Conservation (phyloP, 2,888 invertebrate species). For the Drosophila quasianomalipes region DNA sequence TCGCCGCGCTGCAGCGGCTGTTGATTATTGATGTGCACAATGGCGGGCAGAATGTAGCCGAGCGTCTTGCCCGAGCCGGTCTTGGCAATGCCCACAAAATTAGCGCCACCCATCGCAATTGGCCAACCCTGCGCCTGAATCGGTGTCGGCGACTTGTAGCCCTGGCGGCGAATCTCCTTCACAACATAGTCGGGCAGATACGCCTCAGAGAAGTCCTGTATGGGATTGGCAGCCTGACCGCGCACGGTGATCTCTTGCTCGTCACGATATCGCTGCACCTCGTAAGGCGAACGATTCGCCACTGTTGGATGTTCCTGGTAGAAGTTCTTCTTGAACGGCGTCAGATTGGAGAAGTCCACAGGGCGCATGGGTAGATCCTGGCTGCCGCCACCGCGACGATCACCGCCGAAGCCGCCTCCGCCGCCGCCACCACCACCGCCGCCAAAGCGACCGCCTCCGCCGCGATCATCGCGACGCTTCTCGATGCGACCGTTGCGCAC, state of each 20-base stretch:
- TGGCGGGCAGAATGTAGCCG: constrained; percentile 93
- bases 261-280: constrained; percentile 90
- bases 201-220: constrained; percentile 92
- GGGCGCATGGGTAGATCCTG: constrained; percentile 92
- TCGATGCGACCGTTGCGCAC: constrained; percentile 82
- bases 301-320: constrained; percentile 91
- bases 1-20: constrained; percentile 91
- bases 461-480: constrained; percentile 85
- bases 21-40: constrained; percentile 95
- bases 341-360: constrained; percentile 87
- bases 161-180: constrained; percentile 88
- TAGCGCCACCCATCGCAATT: constrained; percentile 92
- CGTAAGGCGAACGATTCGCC: constrained; percentile 88
- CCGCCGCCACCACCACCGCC: constrained; percentile 93
- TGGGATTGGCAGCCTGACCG: constrained; percentile 91
- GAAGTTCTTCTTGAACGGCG: constrained; percentile 94
- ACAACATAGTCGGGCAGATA: constrained; percentile 91
- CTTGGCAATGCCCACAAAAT: constrained; percentile 94
- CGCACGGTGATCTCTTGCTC: constrained; percentile 91
- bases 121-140: constrained; percentile 96
- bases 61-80: constrained; percentile 93
- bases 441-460: constrained; percentile 89
- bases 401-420: constrained; percentile 76
- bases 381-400: constrained; percentile 87
- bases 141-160: constrained; percentile 92